phyloP scores from a whole-genome alignment of 1,140 invertebrate species.

The Hyposmocoma kahamanoa region DNA sequence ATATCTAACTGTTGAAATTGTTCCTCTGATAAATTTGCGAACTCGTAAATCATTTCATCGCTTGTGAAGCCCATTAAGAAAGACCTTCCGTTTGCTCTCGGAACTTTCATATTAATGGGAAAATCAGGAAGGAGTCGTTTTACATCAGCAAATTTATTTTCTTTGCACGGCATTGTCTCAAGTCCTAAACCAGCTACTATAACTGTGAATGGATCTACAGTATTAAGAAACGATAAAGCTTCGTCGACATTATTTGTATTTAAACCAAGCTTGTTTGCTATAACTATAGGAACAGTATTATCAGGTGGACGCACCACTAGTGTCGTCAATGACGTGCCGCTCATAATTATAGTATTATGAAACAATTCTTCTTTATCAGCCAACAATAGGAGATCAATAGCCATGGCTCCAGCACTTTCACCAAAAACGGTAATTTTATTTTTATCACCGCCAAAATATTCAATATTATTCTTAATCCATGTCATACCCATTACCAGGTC shows the following conservation, averaged over 20 bases:
- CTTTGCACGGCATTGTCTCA: not conserved
- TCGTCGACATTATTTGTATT: not conserved
- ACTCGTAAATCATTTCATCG: not conserved
- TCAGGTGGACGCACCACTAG: not conserved
- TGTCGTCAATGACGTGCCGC: not conserved
- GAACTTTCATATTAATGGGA: not conserved
- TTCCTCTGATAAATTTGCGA: not conserved
- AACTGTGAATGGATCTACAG: not conserved
- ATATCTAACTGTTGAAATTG: not conserved
- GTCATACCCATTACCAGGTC: constrained; percentile 76
- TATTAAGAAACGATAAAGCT: not conserved
- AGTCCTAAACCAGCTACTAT: not conserved
- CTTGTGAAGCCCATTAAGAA: not conserved
- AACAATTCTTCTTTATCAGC: not conserved
- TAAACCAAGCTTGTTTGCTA: not conserved
- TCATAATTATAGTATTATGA: not conserved
- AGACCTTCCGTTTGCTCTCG: not conserved
- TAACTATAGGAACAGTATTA: not conserved
- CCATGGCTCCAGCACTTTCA: not conserved
- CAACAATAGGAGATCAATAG: not conserved
- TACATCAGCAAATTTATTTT: not conserved
- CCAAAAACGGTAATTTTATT: constrained; percentile 50
- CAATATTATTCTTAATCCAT: constrained; percentile 75
- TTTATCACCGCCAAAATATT: constrained; percentile 76
- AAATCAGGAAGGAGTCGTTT: not conserved